Conservation (phyloP, 30 jellyfish, hydroid and myxozoan species). For the Cassiopea xamachana region DNA sequence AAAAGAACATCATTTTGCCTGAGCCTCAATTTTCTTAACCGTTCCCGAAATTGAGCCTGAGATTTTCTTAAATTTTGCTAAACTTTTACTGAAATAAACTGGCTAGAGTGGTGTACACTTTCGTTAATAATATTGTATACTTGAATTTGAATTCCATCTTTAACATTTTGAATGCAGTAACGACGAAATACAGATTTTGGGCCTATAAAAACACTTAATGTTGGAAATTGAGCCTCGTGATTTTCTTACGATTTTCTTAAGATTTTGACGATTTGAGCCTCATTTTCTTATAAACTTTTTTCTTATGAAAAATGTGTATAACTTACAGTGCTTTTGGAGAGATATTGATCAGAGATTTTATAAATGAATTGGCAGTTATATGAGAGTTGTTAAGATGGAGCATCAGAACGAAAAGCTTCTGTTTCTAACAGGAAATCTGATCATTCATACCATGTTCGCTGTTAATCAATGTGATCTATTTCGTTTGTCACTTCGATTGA, state of each 20-base stretch:
- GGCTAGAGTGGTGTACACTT: too few species aligned
- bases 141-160: too few species aligned
- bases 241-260: background rate
- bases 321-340: background rate
- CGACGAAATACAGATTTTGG: too few species aligned
- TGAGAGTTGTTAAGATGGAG: background rate
- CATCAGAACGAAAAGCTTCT: background rate
- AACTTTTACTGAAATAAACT: too few species aligned
- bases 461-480: background rate
- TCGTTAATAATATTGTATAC: too few species aligned
- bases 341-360: background rate
- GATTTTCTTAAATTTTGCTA: too few species aligned
- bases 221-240: too few species aligned
- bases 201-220: too few species aligned
- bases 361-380: background rate
- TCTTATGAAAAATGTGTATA: too few species aligned
- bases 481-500: background rate
- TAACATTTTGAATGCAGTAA: too few species aligned
- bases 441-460: background rate
- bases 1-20: background rate
- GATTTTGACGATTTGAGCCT: background rate
- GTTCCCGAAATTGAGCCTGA: too few species aligned
- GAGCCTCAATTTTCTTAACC: background rate
- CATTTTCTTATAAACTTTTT: too few species aligned
- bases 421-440: background rate